Evolutionary conservation across 2,797 vertebrate species (phyloP).

Genomic region (Aselliscus stoliczkanus): DNA sequence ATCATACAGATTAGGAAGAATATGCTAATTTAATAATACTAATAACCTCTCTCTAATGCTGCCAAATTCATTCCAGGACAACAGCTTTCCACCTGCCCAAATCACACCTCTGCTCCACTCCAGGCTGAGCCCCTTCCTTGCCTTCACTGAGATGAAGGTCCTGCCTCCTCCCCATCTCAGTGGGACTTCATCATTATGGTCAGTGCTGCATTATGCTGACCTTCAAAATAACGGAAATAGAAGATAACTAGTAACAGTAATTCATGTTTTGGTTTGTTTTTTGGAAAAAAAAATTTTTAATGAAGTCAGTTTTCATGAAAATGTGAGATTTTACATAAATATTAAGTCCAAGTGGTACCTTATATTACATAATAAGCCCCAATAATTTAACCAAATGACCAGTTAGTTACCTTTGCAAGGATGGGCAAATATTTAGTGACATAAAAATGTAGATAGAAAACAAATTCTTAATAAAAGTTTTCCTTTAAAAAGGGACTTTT

Average conservation of each 20-base stretch:
- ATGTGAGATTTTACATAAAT: too few species aligned
- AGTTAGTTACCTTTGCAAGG: too few species aligned
- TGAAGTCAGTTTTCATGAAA: too few species aligned
- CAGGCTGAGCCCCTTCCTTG: neutral
- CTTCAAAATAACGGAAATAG: neutral
- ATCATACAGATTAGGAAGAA: neutral
- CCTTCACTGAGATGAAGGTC: neutral
- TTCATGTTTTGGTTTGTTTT: too few species aligned
- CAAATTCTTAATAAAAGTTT: too few species aligned
- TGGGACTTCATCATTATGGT: accelerated
- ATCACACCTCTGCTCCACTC: neutral
- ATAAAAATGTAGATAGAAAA: too few species aligned
- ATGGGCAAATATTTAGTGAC: too few species aligned
- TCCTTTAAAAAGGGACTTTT: too few species aligned
- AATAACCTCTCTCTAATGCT: neutral
- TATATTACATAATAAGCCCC: too few species aligned
- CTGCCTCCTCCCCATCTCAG: neutral
- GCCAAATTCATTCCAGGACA: neutral
- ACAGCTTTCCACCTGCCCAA: neutral
- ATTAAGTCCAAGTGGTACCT: too few species aligned
- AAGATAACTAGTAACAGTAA: neutral
- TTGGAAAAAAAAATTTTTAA: too few species aligned
- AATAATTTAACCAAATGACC: too few species aligned
- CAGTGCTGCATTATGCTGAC: neutral
- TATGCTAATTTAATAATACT: neutral